Base-by-base conservation (phyloP, 1,140 invertebrate species). In the Sinella curviseta region DNA sequence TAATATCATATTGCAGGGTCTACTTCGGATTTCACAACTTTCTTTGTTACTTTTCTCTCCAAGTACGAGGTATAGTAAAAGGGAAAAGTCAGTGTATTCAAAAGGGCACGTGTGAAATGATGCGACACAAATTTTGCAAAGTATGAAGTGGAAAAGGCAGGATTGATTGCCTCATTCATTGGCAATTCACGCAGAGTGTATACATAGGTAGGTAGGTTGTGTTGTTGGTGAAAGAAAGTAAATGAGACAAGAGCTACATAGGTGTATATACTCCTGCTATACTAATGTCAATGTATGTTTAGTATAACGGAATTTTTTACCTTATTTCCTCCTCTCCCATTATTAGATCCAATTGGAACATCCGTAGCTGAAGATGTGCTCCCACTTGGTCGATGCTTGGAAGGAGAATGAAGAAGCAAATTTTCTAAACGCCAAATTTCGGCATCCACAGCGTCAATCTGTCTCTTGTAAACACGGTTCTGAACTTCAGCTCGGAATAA, bases 401-500 rank as follows among this genome's bases (percentile, higher is more conserved):
- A 77, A 73, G 31, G 83, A 82, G 87, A 86, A 78, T 86, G 85
- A 26, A 89, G 87, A 28, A 94, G 85, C 82, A 94, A 87, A 78
- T 90, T 91, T 84, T 95, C 93, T 79, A 96, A 87, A 78, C 92
- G 90, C 26, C 89, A 89, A 48, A 96, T 93, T 87, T 96, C 94
- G 74, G 91, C 89, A 85, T 96, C 94, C 67, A 96, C 86, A 78
- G 93, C 91, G 33, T 92, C 90, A 70, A 97, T 90, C 86, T 97
- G 94, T 83, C 92, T 89, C 83, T 92, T 93, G 86, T 95, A 96
- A 1, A 95, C 94, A 82, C 92, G 91, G 86, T 97, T 97, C 86
- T 96, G 95, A 65, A 96, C 94, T 87, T 97, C 94, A 1, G 95
- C 93, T 74, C 95, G 89, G 86, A 94, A 95, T 82, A 93, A 91